These are phyloP conservation scores for Gasteruption jaculator DNA, from an alignment of 2,888 invertebrate species.

Conservation along the genomic window DNA sequence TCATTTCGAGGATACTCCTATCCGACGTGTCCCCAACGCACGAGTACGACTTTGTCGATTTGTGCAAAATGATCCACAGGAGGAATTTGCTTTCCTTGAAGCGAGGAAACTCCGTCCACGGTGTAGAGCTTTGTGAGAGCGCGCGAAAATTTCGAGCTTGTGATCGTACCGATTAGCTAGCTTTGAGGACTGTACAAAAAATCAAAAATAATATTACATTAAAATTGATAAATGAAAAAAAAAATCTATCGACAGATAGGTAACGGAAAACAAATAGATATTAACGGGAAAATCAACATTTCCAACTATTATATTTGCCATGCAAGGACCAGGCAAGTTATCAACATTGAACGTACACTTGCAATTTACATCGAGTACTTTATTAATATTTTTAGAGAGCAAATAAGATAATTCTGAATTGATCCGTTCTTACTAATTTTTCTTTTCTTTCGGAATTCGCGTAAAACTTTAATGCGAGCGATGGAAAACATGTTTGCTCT, in stretches of 20 bases:
- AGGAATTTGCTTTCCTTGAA: no score
- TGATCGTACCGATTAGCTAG: conserved; percentile 27
- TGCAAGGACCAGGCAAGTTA: conserved; percentile 35
- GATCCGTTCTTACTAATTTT: neutral
- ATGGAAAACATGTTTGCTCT: neutral
- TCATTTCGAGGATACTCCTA: neutral
- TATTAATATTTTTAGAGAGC: conserved; percentile 27
- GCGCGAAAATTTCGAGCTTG: conserved; percentile 34
- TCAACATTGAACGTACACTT: no score
- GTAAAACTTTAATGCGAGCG: no score
- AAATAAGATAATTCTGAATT: conserved; percentile 22
- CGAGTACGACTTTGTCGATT: no score
- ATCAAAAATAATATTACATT: conserved; percentile 19
- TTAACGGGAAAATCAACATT: conserved; percentile 13
- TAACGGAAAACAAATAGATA: conserved; percentile 16
- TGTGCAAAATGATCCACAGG: no score
- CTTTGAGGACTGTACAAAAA: conserved; percentile 20
- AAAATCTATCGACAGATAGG: conserved; percentile 14
- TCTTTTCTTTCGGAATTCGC: no score
- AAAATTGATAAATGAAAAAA: conserved; percentile 18
- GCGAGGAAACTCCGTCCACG: neutral
- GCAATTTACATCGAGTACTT: conserved; percentile 39
- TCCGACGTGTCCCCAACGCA: neutral
- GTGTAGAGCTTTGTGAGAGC: conserved; percentile 11
- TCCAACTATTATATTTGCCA: conserved; percentile 29